Conservation (phyloP, 2,888 invertebrate genomes). For the Luperina testacea region DNA sequence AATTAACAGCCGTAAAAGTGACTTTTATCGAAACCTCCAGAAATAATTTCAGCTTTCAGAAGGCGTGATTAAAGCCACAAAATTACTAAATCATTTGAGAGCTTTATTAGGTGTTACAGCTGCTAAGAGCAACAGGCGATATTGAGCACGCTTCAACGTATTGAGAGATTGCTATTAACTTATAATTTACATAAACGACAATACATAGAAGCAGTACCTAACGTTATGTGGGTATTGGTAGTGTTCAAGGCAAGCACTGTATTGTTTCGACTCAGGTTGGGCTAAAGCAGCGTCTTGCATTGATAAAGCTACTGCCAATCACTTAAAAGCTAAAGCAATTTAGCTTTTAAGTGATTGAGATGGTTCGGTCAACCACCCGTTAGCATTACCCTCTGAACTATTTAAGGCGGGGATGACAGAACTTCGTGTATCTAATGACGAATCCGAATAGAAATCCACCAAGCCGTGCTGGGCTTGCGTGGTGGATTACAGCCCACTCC, state of each 20-base stretch:
- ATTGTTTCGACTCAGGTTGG: neutral
- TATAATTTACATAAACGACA: constrained; percentile 5
- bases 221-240: neutral
- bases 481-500: too few relatives aligned
- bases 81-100: constrained; percentile 18
- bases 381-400: neutral
- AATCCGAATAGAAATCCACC: neutral
- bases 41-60: neutral
- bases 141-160: neutral
- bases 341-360: neutral
- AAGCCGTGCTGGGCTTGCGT: neutral
- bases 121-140: neutral
- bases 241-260: constrained; percentile 11
- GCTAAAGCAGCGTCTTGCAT: too few relatives aligned
- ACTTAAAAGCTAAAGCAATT: neutral
- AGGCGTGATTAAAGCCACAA: neutral
- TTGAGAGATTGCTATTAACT: constrained; percentile 15
- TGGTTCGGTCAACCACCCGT: neutral
- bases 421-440: neutral
- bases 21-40: neutral
- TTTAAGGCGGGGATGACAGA: neutral
- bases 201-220: neutral
- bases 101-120: neutral
- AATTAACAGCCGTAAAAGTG: neutral
- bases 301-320: neutral